These are phyloP conservation scores for Eremobia ochroleuca DNA, from an alignment of 2,888 invertebrate genomes.

Conservation along the genomic window DNA sequence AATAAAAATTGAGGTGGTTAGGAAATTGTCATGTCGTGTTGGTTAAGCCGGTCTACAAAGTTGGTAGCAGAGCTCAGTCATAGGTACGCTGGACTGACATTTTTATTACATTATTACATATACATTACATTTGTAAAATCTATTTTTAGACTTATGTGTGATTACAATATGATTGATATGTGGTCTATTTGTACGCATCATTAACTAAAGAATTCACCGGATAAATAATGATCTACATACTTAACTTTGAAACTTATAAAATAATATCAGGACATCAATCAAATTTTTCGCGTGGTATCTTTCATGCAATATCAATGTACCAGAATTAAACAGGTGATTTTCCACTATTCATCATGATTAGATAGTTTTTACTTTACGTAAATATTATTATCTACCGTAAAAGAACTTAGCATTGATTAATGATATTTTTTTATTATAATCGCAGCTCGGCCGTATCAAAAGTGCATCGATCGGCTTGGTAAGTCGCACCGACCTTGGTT, in stretches of 20 bases:
- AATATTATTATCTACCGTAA: neutral
- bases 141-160: neutral
- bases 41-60: too few relatives aligned
- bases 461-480: neutral
- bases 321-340: neutral
- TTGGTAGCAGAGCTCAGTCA: neutral
- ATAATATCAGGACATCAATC: neutral
- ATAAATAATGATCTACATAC: neutral
- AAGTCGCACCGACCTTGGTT: neutral
- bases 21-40: neutral
- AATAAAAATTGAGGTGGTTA: neutral
- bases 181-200: neutral
- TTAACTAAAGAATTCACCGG: neutral
- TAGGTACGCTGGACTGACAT: neutral
- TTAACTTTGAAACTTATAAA: neutral
- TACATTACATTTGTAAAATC: neutral
- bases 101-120: too few relatives aligned
- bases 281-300: neutral
- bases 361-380: neutral
- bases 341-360: constrained; percentile 1
- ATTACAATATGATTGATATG: neutral
- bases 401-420: neutral
- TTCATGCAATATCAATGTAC: neutral
- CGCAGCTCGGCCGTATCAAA: neutral
- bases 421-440: neutral